Base-by-base conservation (phyloP, 2,797 vertebrate genomes). In the Poeciliopsis turneri region DNA sequence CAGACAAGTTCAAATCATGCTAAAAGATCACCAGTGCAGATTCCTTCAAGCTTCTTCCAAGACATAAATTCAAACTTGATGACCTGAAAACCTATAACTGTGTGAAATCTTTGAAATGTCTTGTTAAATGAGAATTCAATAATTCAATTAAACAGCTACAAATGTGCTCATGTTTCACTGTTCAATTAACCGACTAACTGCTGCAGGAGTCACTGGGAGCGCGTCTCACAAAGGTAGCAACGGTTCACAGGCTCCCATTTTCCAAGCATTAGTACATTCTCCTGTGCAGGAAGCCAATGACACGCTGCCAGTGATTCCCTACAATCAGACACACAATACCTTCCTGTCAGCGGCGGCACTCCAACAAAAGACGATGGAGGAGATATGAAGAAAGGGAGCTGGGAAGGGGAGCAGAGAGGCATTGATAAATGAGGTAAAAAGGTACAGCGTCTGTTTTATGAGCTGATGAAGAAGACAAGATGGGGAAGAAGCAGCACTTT, bases 381-480 rank as follows among this genome's bases (percentile, higher is more conserved):
- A 78, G 64, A 82, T 81, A 79, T 47, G 84, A 83, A 76, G 53
- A 83, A 76, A 49, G 83, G 71, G 77, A 73, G 73, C 39, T 10
- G 30, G 36, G 39, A 15, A 77, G 49, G 49, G 8, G 69, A 57
- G 25, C 61, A 66, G 46, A 8, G 75, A 70, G 72, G 61, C 59
- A 61, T 15, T 88, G 87, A 89, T 84, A 76, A 90, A 92, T 86
- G 87, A 89, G 86, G 71, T 79, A 81, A 90, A 15, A 92, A 87
- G 75, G 79, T 74, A 88, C 85, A 81, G 83, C 84, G 88, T 81
- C 78, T 81, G 80, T 86, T 88, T 86, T 82, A 80, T 78, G 87
- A 88, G 83, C 75, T 88, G 88, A 84, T 84, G 83, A 87, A 82
- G 82, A 85, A 89, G 82, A 90, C 79, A 87, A 87, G 83, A 89